Conservation (phyloP, 2,888 invertebrate species). For the Ectropis crepuscularia region DNA sequence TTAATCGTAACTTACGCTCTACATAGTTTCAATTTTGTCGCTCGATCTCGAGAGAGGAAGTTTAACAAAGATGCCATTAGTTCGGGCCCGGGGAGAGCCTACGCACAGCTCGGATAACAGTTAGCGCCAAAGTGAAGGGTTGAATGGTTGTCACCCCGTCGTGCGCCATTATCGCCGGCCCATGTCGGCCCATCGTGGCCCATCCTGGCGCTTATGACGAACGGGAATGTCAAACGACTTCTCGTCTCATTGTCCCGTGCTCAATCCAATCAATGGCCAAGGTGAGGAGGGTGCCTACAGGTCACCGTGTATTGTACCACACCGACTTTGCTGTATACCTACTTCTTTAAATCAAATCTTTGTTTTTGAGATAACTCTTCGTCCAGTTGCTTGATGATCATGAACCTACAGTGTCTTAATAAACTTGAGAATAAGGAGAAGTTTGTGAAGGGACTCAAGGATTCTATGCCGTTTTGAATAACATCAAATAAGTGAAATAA, state of each 20-base stretch:
- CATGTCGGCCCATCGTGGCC: not conserved
- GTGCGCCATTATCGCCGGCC: constrained; percentile 22
- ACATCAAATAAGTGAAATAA: no score
- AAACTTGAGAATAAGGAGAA: no score
- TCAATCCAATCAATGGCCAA: constrained; percentile 36
- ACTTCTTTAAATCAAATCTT: not conserved
- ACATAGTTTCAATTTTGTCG: constrained; percentile 11
- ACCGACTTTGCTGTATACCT: not conserved
- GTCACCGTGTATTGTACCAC: not conserved
- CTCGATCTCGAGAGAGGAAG: constrained; percentile 16
- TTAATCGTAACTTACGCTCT: not conserved
- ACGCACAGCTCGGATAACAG: constrained; percentile 2
- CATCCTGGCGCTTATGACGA: constrained; percentile 30
- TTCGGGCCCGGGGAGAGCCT: constrained; percentile 10
- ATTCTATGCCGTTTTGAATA: no score
- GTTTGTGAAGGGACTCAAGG: no score
- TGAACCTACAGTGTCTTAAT: no score
- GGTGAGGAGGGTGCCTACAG: constrained; percentile 2
- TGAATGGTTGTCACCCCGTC: constrained; percentile 16
- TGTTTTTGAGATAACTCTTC: no score
- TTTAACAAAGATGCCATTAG: constrained; percentile 25
- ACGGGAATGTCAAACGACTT: constrained; percentile 27
- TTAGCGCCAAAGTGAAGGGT: constrained; percentile 2
- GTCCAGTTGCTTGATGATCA: no score
- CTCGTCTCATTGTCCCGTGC: constrained; percentile 37